Evolutionary conservation across 2,113 vertebrate genomes (phyloP).

Genomic region (Cottus gobio): DNA sequence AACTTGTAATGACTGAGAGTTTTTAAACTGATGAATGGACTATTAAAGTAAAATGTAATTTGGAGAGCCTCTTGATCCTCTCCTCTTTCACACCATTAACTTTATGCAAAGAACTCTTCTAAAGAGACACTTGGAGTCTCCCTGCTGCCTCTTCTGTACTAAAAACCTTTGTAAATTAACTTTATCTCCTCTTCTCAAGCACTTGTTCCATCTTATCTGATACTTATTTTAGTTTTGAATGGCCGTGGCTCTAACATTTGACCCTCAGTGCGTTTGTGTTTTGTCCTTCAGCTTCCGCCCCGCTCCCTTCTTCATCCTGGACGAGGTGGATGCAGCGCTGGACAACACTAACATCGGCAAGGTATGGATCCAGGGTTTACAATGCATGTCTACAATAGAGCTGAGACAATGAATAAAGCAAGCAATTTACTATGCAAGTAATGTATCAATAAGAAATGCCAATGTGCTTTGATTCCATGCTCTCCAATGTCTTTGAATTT

Average conservation of each 20-base stretch:
- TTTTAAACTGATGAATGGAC: slow-evolving; percentile 15
- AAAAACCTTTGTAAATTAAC: not conserved
- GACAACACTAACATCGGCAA: slow-evolving; percentile 95
- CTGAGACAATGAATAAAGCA: not conserved
- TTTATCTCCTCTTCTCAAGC: not conserved
- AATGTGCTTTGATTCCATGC: not conserved
- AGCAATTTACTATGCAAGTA: not conserved
- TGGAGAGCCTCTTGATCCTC: not conserved
- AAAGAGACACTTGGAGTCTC: not conserved
- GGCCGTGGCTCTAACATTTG: not conserved
- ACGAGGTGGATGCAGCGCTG: slow-evolving; percentile 96
- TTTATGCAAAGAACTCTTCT: not conserved
- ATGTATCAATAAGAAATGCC: not conserved
- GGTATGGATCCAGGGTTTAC: slow-evolving; percentile 72
- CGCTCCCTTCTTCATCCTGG: slow-evolving; percentile 93
- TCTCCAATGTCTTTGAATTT: not conserved
- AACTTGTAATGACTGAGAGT: not conserved
- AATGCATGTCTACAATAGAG: not conserved
- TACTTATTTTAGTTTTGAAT: not conserved
- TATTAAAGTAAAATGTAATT: not conserved
- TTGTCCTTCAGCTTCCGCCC: slow-evolving; percentile 88
- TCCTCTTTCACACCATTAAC: not conserved
- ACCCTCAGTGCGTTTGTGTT: not conserved
- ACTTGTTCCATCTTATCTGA: not conserved
- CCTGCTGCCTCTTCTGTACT: not conserved